Evolutionary conservation across 2,113 vertebrate species (phyloP).

Genomic region (Megaceryle maxima): DNA sequence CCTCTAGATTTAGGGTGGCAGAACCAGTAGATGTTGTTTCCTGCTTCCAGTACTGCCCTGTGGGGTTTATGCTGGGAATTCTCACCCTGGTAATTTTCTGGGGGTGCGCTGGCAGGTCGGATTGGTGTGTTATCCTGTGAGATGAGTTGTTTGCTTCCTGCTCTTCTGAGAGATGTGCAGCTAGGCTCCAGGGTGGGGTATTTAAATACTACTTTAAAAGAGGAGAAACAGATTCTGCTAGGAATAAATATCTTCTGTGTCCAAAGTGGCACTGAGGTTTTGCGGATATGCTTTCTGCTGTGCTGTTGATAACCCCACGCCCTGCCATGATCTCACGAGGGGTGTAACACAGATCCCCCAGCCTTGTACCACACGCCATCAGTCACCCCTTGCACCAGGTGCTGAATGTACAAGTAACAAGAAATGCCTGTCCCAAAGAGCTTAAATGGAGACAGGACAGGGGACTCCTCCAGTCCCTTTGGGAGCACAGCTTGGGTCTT

Average conservation of each 20-base stretch:
- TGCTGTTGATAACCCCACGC: not conserved
- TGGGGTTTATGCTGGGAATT: not conserved
- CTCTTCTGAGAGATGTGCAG: not conserved
- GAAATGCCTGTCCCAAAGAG: not conserved
- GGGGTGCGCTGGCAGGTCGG: not conserved
- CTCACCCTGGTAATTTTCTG: not conserved
- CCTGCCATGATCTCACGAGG: not conserved
- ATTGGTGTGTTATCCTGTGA: not conserved
- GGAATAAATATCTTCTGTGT: not conserved
- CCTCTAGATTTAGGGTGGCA: not conserved
- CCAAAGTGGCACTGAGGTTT: not conserved
- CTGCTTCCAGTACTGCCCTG: not conserved
- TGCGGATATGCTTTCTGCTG: not conserved
- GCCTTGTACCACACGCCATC: not conserved
- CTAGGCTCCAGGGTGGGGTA: not conserved
- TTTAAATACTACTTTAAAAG: not conserved
- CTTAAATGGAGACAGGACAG: not conserved
- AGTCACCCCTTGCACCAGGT: not conserved
- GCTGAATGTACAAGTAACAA: fast-evolving
- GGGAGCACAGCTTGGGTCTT: not conserved
- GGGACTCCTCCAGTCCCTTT: not conserved
- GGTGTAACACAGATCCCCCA: not conserved
- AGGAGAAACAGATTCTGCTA: not conserved
- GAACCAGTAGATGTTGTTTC: not conserved
- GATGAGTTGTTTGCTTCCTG: not conserved